These are phyloP conservation scores for Thripadectes ignobilis DNA, from an alignment of 2,797 vertebrate genomes.

Conservation along the genomic window DNA sequence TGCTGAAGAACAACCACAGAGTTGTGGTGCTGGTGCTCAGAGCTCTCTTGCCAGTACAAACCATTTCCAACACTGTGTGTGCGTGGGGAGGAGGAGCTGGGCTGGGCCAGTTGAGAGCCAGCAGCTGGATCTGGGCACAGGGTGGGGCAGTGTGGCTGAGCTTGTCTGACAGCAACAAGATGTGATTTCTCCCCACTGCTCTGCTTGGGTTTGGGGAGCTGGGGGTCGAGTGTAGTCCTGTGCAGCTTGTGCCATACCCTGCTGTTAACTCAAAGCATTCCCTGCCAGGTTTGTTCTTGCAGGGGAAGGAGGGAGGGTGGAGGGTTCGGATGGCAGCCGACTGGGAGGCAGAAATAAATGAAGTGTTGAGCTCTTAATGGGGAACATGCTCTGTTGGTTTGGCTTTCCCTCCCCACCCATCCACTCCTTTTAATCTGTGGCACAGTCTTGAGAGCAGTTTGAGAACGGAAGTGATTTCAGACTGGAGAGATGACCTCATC, in stretches of 20 bases:
- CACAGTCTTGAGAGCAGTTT: neutral
- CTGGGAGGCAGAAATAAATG: slow-evolving; percentile 10
- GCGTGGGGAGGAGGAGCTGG: neutral
- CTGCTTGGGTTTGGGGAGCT: neutral
- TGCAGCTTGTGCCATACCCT: neutral
- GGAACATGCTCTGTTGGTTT: neutral
- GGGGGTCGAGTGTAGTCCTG: fast-evolving
- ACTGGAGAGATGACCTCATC: slow-evolving; percentile 56
- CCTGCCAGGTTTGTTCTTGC: neutral
- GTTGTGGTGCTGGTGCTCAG: neutral
- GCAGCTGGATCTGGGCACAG: neutral
- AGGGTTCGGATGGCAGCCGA: neutral
- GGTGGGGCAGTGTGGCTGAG: neutral
- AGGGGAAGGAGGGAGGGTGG: neutral
- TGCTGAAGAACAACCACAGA: neutral
- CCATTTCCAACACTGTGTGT: fast-evolving
- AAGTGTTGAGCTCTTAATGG: slow-evolving; percentile 37
- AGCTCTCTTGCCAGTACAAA: neutral
- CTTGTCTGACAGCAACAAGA: neutral
- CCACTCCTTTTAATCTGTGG: neutral
- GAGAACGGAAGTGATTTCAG: slow-evolving; percentile 60
- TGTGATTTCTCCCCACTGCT: neutral
- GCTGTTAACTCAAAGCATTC: neutral
- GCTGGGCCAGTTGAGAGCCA: neutral
- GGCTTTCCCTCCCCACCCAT: slow-evolving; percentile 42